Base-by-base conservation (phyloP, 2,113 vertebrate species). In the Columba livia region DNA sequence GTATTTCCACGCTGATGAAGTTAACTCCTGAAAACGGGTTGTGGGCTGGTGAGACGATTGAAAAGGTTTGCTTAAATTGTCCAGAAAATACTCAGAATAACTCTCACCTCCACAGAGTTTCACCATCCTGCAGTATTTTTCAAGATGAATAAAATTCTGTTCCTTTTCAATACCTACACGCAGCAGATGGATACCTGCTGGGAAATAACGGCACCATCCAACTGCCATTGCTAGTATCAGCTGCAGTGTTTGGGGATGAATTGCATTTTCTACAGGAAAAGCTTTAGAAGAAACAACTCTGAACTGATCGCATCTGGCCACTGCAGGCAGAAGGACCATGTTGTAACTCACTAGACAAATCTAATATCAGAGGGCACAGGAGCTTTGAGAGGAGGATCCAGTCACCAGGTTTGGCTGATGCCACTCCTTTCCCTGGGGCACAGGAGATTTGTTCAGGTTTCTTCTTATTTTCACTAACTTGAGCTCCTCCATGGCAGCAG, bases 261-360 rank as follows among this genome's bases (percentile, higher is more conserved):
- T 25, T 87, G 32, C 26, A 28, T 78, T 83, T 86, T 87, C 53
- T 92, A 40, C n/a, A 73, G 84, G 60, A 86, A 92, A 75, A 87
- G 13, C 15, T 85, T 71, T 31, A 53, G 34, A 48, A 93, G 57
- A 89, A 89, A 36, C 24, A 75, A 4, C 8, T 74, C 80, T 44
- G 57, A 93, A 28, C 38, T 36, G 38, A 53, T 58, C 3, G 3
- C 11, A 60, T 24, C 61, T 79, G 74, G 38, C 12, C 61, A 38
- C 38, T 56, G 56, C 48, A 75, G 32, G 20, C 54, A 93, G 62
- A 44, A 88, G 66, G 36, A 47, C 54, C 7, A 3, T 26, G 32
- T 40, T 65, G 48, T 60, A 71, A 4, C 44, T 92, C 56, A 53
- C 73, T 60, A 57, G 26, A 4, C 70, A 79, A 53, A 42, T 79